Base-by-base conservation (phyloP, 2,888 invertebrate genomes). In the Chaetogeoica ovagalla region DNA sequence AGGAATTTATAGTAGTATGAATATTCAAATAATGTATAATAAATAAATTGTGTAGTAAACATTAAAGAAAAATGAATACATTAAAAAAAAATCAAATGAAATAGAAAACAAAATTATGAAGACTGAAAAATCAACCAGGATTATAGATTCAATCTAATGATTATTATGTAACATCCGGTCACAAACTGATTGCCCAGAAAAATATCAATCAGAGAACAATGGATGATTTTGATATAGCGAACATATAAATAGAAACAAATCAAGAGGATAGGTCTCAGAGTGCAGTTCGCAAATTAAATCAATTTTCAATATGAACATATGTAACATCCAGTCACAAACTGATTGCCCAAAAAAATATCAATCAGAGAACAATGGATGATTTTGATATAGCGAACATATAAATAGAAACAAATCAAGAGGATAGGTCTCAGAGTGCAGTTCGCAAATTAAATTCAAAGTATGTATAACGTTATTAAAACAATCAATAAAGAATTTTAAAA, bases 401-500 rank as follows among this genome's bases (percentile, higher is more conserved):
- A 73, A 63, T 73, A 55, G 37, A 69, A 69, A 55, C 11, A 30
- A 55, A 69, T 17, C 23, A 48, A 21, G 15, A 23, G 11, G 52
- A 69, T 19, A 17, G 9, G 30, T 55, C 68, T 69, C 68, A 55
- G 55, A 55, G 55, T 19, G 19, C 19, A 55, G 30, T 69, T 69
- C 30, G 37, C 75, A 62, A 5, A 55, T 43, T 69, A 48, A 59
- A 30, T 52, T 21, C 5, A 2, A 43, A 21, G 17, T 39, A 21
- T 43, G 4, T 19, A 15, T 60, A 52, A 17, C 19, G 15, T 17
- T 23, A n/a, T 72, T 57, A 15, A 48, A n/a, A 48, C n/a, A 63
- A 23, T 60, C n/a, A n/a, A 71, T 71, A 65, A n/a, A 76, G 71
- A 81, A 71, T 48, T 81, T 71, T 43, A 60, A 66, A 55, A 59